Percentiles rank a stretch among this genome's conserved stretches.
phyloP scores from a whole-genome alignment of 2,113 vertebrate genomes.

The Glareola pratincola region DNA sequence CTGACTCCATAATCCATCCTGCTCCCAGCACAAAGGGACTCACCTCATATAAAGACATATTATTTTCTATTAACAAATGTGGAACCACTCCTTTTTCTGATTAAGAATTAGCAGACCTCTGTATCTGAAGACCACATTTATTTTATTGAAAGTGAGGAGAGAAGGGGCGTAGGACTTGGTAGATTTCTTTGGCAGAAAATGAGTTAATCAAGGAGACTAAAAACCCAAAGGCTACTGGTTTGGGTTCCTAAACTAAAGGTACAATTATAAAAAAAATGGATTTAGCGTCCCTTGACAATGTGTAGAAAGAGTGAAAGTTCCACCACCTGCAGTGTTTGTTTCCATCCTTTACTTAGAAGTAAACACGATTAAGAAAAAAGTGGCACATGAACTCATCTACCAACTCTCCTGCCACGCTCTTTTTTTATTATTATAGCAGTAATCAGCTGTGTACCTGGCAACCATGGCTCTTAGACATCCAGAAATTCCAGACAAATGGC shows the following conservation, averaged over 20 bases:
- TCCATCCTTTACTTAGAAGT: background rate
- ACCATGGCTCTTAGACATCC: background rate
- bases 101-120: background rate
- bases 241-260: background rate
- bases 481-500: background rate
- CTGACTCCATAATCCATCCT: background rate
- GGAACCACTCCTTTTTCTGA: background rate
- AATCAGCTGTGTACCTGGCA: background rate
- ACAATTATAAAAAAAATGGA: background rate
- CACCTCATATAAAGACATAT: background rate
- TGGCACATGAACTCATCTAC: background rate
- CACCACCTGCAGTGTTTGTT: background rate
- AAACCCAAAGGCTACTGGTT: background rate
- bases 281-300: background rate
- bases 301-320: background rate
- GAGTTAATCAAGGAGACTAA: background rate
- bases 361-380: background rate
- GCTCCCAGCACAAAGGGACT: background rate
- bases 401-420: background rate
- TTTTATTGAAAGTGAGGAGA: background rate
- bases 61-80: background rate
- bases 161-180: background rate
- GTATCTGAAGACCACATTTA: background rate
- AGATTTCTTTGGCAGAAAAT: background rate
- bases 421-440: background rate